Base-by-base conservation (phyloP, 2,797 vertebrate genomes). In the Myripristis jacobus region DNA sequence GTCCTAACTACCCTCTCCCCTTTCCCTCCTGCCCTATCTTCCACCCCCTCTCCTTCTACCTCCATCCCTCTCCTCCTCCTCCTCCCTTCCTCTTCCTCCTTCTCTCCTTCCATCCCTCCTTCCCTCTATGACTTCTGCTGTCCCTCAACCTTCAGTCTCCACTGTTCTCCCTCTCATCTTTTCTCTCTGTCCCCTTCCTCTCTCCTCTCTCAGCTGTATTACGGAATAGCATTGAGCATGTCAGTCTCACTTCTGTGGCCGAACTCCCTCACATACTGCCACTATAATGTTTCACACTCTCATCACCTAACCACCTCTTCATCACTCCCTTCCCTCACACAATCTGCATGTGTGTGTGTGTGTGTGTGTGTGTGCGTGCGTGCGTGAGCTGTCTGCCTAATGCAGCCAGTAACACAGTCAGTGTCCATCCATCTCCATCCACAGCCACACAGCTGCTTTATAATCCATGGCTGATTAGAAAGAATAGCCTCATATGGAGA, bases 391-490 rank as follows among this genome's bases (percentile, higher is more conserved):
- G 65, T 43, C 34, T 3, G 74, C 53, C 73, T 66, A 55, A 64
- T 72, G 84, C 66, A 46, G 68, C 75, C 68, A 24, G 15, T 64
- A 52, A 29, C 71, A 56, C 51, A 48, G 22, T 47, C 51, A 0
- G 24, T n/a, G 22, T 71, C 79, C 80, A 86, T 90, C 69, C 70
- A 27, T 89, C 87, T 86, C 81, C 61, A 48, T 80, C 70, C 66
- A 54, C 27, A 65, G 53, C 73, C 51, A 3, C 18, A 66, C 74
- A 47, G 66, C 69, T 59, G 70, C 72, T 77, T 87, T 75, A 87
- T 85, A 90, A 89, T 87, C 77, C 75, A 54, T 11, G 60, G 63
- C 84, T 86, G 80, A 90, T 88, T 81, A 81, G 84, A 83, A 90
- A 64, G 65, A 85, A 91, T 75, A 59, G 80, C 75, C 77, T 81